Conservation (phyloP, 2,888 invertebrate species). For the Drosophila diplacantha region DNA sequence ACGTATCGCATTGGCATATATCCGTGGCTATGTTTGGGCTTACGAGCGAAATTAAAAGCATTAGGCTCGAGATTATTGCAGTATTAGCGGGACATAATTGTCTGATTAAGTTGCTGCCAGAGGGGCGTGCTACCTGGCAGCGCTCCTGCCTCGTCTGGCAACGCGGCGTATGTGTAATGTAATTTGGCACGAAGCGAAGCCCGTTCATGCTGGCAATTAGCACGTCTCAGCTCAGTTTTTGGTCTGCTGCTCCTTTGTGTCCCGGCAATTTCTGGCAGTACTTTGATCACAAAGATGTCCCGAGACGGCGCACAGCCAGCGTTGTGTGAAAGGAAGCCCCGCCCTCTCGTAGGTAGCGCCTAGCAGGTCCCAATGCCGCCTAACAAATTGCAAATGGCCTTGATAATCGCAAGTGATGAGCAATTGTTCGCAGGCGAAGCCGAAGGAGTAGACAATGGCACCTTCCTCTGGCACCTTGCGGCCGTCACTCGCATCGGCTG, state of each 20-base stretch:
- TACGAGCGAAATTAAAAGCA: constrained; percentile 61
- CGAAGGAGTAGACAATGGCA: constrained; percentile 9
- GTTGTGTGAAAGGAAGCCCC: neutral
- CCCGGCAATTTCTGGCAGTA: constrained; percentile 2
- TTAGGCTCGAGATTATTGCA: constrained; percentile 61
- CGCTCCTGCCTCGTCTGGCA: constrained; percentile 36
- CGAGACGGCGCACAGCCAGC: neutral
- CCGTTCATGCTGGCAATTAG: constrained; percentile 58
- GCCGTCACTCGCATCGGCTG: constrained; percentile 4
- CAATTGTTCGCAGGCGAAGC: constrained; percentile 17
- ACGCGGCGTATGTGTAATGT: constrained; percentile 63
- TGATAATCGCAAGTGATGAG: constrained; percentile 28
- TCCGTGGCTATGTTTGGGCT: constrained; percentile 28
- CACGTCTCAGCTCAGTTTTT: constrained; percentile 50
- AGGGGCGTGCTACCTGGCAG: constrained; percentile 19
- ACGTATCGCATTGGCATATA: no score
- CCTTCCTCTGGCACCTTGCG: neutral
- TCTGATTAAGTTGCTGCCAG: constrained; percentile 60
- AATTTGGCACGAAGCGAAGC: constrained; percentile 45
- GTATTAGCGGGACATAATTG: constrained; percentile 66
- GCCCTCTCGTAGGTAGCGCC: neutral
- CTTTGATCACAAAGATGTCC: constrained; percentile 21
- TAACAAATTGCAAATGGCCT: constrained; percentile 20
- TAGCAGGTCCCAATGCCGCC: constrained; percentile 12
- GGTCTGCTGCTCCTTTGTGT: constrained; percentile 28